phyloP scores from a whole-genome alignment of 2,797 vertebrate genomes.

The Mormyrus proboscirostris region DNA sequence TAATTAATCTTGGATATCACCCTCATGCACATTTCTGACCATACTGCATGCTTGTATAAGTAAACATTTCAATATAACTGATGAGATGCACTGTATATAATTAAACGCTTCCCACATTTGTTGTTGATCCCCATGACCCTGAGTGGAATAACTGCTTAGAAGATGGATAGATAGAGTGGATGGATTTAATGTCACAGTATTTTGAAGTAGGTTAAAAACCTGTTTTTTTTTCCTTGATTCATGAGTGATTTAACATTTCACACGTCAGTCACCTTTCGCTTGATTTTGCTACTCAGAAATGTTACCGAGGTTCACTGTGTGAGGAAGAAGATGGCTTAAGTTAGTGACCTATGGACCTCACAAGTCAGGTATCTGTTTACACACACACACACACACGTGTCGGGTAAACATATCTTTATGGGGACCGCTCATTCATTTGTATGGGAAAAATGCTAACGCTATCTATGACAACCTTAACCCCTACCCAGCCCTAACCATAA shows the following conservation, averaged over 20 bases:
- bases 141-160: background rate
- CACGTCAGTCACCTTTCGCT: background rate
- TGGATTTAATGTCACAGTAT: background rate
- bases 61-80: background rate
- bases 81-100: background rate
- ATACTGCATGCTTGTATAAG: background rate
- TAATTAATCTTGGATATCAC: constrained; percentile 28
- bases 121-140: background rate
- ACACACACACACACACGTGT: background rate
- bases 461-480: background rate
- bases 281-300: background rate
- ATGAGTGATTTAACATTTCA: background rate
- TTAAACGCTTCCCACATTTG: background rate
- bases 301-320: background rate
- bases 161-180: background rate
- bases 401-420: background rate
- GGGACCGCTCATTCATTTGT: background rate
- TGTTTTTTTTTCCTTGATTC: background rate
- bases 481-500: background rate
- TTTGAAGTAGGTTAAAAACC: background rate
- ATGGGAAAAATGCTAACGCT: background rate
- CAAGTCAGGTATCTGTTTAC: background rate
- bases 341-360: background rate
- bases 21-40: background rate
- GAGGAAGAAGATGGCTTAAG: background rate